Conservation (phyloP, 2,888 invertebrate species). For the Carcina quercana region DNA sequence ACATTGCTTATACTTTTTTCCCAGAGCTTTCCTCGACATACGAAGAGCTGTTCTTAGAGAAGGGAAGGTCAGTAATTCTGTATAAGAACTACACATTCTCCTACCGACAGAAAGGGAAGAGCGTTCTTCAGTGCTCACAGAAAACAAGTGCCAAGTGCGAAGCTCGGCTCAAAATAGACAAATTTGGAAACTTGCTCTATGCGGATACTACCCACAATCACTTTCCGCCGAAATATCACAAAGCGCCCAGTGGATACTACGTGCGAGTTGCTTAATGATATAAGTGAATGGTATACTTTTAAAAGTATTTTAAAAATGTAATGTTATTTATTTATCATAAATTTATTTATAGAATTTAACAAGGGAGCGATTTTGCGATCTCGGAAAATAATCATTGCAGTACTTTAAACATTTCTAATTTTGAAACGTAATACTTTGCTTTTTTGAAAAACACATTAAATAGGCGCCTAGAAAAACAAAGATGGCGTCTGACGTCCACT, state of each 20-base stretch:
- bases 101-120: constrained; percentile 9
- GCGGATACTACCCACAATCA: constrained; percentile 14
- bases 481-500: too few species aligned
- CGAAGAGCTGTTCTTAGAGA: constrained; percentile 6
- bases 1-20: too few species aligned
- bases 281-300: too few species aligned
- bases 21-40: constrained; percentile 1
- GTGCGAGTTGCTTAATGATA: constrained; percentile 1
- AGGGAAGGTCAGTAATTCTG: constrained; percentile 10
- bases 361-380: too few species aligned
- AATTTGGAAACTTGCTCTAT: constrained; percentile 7
- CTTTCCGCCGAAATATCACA: constrained; percentile 12
- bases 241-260: constrained; percentile 2
- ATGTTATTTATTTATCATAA: too few species aligned
- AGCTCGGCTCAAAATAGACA: constrained; percentile 9
- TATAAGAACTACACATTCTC: constrained; percentile 19
- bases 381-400: too few species aligned
- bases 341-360: too few species aligned
- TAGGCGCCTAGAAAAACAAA: too few species aligned
- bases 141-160: constrained; percentile 8
- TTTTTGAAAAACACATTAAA: too few species aligned
- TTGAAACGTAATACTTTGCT: too few species aligned
- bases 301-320: too few species aligned
- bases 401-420: too few species aligned
- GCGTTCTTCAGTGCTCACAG: constrained; percentile 9